Evolutionary conservation across 2,888 invertebrate genomes (phyloP).

Genomic region (Eupithecia inturbata): DNA sequence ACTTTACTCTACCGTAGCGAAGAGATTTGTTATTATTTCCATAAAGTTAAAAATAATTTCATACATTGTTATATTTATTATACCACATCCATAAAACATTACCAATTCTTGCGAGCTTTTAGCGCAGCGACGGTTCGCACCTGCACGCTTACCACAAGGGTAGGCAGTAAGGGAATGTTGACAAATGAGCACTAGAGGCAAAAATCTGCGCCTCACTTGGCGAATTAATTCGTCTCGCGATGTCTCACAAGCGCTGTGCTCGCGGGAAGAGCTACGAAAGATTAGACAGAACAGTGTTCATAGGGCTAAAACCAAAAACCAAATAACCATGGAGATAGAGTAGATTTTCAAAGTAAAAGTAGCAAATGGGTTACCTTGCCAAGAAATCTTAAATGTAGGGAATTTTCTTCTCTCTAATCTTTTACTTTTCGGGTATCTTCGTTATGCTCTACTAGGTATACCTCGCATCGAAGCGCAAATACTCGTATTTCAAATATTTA

Average conservation of each 20-base stretch:
- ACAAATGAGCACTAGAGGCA: constrained; percentile 80
- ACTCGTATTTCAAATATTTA: too few species aligned
- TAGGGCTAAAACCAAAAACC: neutral
- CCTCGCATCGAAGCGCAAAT: neutral
- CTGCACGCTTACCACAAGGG: constrained; percentile 54
- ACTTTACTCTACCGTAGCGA: too few species aligned
- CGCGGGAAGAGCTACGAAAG: constrained; percentile 42
- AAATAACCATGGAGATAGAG: neutral
- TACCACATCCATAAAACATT: constrained; percentile 6
- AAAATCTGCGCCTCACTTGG: constrained; percentile 74
- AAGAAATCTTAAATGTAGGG: neutral
- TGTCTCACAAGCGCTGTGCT: constrained; percentile 75
- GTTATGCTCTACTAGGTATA: neutral
- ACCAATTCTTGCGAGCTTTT: constrained; percentile 55
- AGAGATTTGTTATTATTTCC: neutral
- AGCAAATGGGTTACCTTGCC: neutral
- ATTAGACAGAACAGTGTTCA: constrained; percentile 41
- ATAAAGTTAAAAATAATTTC: neutral
- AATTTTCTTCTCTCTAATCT: too few species aligned
- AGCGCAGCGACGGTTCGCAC: constrained; percentile 69
- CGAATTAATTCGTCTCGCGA: constrained; percentile 82
- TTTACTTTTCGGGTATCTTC: neutral
- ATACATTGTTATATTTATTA: neutral
- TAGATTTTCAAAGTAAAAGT: neutral
- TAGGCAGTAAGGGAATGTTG: constrained; percentile 55